Evolutionary conservation across 2,113 vertebrate genomes (phyloP), one percentile per base, ranked within the genome.

Genomic region (Menidia beryllina): DNA sequence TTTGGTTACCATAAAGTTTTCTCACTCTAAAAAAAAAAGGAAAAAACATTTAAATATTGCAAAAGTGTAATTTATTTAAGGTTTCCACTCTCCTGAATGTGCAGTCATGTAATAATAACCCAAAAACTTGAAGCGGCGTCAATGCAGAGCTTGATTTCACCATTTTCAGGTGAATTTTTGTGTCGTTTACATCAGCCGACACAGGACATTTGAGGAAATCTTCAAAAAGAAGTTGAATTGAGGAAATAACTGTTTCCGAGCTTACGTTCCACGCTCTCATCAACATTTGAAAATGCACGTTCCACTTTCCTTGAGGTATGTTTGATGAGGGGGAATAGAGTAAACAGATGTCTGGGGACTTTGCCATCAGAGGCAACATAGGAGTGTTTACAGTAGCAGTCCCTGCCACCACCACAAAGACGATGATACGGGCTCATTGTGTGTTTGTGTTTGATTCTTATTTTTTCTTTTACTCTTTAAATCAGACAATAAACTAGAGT

Each of bases 141-240:
- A 3, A 17, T 41, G 39, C 4, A 13, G 1, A 15, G 14, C 10
- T 13, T 39, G 38, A 12, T 4, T 39, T 41, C 41, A 45, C 41
- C 13, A 45, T 19, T 15, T 17, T 45, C 14, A 43, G 3, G 17
- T 43, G 17, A 43, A 14, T 1, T 43, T 14, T n/a, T 45, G 17
- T 45, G 17, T 19, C 4, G 3, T 45, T 19, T 19, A 45, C 17
- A 45, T 45, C 12, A 39, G n/a, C 17, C 17, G 13, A 0, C 48
- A 8, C 30, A 48, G 17, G 39, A 30, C n/a, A 51, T 60, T 72
- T 23, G 0, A 11, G 64, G 19, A 56, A 64, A 58, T 48, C 34
- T 50, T 52, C 5, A 36, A 5, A 45, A 48, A 47, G 43, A 60
- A 47, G 53, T 60, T 52, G 27, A 5, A 14, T 52, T 36, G 45